Conservation (phyloP, 2,113 vertebrate genomes). For the Syrrhaptes paradoxus region DNA sequence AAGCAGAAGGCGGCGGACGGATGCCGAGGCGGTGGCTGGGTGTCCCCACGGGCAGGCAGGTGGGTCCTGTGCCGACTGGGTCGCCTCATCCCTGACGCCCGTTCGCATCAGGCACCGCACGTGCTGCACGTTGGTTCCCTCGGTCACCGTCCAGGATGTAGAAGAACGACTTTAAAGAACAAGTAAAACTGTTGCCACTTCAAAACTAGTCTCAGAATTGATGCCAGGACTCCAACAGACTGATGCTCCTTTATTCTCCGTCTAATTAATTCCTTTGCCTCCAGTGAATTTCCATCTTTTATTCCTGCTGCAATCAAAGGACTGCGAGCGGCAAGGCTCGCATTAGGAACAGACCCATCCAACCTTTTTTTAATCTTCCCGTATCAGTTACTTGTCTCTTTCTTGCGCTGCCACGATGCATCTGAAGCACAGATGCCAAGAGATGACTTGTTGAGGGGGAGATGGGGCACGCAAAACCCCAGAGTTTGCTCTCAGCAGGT, state of each 20-base stretch:
- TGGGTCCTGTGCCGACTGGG: background rate
- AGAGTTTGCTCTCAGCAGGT: background rate
- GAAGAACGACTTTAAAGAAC: background rate
- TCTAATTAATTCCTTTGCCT: conserved; percentile 62
- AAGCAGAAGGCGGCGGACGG: background rate
- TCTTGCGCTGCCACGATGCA: background rate
- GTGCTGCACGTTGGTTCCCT: background rate
- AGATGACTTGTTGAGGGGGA: background rate
- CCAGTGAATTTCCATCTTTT: conserved; percentile 40
- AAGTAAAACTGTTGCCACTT: conserved; percentile 17
- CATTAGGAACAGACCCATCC: conserved; percentile 31
- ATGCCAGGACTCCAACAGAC: conserved; percentile 54
- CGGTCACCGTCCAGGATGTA: background rate
- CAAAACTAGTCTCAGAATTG: conserved; percentile 15
- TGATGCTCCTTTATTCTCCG: conserved; percentile 61
- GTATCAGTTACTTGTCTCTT: background rate
- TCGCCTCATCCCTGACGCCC: rapidly evolving
- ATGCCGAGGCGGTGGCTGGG: too few species aligned
- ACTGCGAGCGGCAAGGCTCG: background rate
- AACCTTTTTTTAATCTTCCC: conserved; percentile 10
- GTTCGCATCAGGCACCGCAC: rapidly evolving
- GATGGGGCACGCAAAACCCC: background rate
- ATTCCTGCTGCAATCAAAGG: conserved; percentile 42
- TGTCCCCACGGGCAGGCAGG: background rate
- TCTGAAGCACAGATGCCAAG: conserved; percentile 25